These are phyloP conservation scores for Anoplius nigerrimus DNA, from an alignment of 2,888 invertebrate genomes.

Conservation along the genomic window DNA sequence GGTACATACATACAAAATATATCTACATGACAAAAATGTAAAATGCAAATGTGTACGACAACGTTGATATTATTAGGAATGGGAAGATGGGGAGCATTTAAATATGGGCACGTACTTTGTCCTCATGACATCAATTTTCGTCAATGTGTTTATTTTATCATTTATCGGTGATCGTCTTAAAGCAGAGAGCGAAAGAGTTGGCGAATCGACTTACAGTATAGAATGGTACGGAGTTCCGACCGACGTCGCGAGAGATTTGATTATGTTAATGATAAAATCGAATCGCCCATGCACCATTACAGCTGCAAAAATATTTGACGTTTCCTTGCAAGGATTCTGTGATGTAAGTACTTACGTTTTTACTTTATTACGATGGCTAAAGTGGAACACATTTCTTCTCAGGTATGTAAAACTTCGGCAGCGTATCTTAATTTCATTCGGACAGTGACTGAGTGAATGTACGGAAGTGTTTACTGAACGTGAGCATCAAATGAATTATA, in stretches of 20 bases:
- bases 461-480: too few species aligned
- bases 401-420: slow-evolving; percentile 52
- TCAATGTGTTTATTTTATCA: slow-evolving; percentile 59
- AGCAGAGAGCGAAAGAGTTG: slow-evolving; percentile 55
- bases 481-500: too few species aligned
- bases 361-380: background rate
- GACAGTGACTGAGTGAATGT: slow-evolving; percentile 28
- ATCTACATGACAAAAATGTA: background rate
- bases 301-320: slow-evolving; percentile 56
- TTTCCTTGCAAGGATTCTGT: slow-evolving; percentile 59
- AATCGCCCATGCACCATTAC: slow-evolving; percentile 51
- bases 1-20: slow-evolving; percentile 28
- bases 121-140: slow-evolving; percentile 58
- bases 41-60: background rate
- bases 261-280: slow-evolving; percentile 52
- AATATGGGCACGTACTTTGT: slow-evolving; percentile 40
- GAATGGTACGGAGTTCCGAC: slow-evolving; percentile 57
- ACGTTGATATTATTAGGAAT: slow-evolving; percentile 36
- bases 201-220: slow-evolving; percentile 52
- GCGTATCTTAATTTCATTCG: slow-evolving; percentile 49
- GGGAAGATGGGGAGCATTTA: slow-evolving; percentile 35
- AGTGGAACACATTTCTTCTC: background rate
- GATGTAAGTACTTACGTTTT: slow-evolving; percentile 46
- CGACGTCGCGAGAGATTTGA: slow-evolving; percentile 44
- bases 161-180: slow-evolving; percentile 64